Base-by-base conservation (phyloP, 2,888 invertebrate species). In the Calliscelio sp. region DNA sequence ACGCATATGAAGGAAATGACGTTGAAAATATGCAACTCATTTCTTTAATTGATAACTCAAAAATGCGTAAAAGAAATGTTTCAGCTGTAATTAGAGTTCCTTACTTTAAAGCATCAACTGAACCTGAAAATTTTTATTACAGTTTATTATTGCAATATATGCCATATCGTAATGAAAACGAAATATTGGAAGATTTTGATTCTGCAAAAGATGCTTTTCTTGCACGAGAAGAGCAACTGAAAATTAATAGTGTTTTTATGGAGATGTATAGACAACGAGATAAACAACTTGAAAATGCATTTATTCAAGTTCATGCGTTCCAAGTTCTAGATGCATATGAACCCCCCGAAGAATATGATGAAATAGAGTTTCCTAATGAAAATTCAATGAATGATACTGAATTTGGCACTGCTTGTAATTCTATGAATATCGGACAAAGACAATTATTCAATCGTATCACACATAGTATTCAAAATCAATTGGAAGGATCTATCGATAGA, bases 291-390 rank as follows among this genome's bases (percentile, higher is more conserved):
- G 28, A 63, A 24, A 74, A 74, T 16, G 63, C 63, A 6, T 53
- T 74, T 11, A 20, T 74, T 24, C 63, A 63, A 24, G 44, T 44
- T 5, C 74, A 74, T n/a, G 74, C 74, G 14, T 63, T 63, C 16
- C 7, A 74, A 74, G 25, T 74, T 18, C 11, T 74, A n/a, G 74
- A 74, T 11, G n/a, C 24, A 8, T 53, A 46, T n/a, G 63, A 74
- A 59, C 63, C 53, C 14, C 18, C 22, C n/a, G 73, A 71, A 59
- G 20, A 10, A 46, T 1, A 51, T 14, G 61, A 61, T 25, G 49
- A 49, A 51, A 32, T 46, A 10, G 61, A 57, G 2, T 8, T 28
- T 61, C 14, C 35, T 7, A 7, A n/a, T 7, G 61, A 73, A 11
- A n/a, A 49, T 5, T 61, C 35, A 14, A 61, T 73, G 32, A 38